Base-by-base conservation (phyloP, 1,140 invertebrate genomes). In the Agrypnia vestita region DNA sequence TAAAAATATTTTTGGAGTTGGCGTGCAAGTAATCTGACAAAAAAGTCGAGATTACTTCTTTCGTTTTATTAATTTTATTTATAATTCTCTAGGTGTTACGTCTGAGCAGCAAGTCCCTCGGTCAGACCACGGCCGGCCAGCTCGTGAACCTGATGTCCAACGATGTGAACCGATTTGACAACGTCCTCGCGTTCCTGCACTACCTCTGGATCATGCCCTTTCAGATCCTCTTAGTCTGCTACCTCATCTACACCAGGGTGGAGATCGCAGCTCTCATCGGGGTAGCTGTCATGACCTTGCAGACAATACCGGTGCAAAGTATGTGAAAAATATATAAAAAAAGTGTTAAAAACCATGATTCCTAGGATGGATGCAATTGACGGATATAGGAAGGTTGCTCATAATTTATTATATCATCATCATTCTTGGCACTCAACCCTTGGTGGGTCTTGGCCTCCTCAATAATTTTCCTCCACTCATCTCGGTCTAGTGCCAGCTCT, bases 91-190 rank as follows among this genome's bases (percentile, higher is more conserved):
- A 93, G 92, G 88, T 93, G 0, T 85, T 93, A 11, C 89, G 90
- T 1, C 86, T 94, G 35, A 94, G 90, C 76, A 92, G 92, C 87
- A 88, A 89, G 62, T 91, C 95, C 0, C 84, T 96, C 13, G 92
- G 92, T 0, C 88, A 94, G 83, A 94, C 95, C 0, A 94, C 95
- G 0, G 92, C 93, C 1, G 96, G 96, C 0, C 95, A 96, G 88
- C 90, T 97, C 46, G 94, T 97, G 3, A 97, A 97, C 87, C 86
- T 97, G 12, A 87, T 97, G 73, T 95, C 96, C 0, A 97, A 97
- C 84, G 96, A 97, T 85, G 90, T 94, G 0, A 91, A 90, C 64
- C 88, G 93, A 4, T 92, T 94, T 73, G 93, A 94, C 84, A 88
- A 88, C 82, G 89, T 91, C 0, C 89, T 92, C 43, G 87, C 92